phyloP scores from a whole-genome alignment of 2,797 vertebrate genomes.

The Pipistrellus pipistrellus region DNA sequence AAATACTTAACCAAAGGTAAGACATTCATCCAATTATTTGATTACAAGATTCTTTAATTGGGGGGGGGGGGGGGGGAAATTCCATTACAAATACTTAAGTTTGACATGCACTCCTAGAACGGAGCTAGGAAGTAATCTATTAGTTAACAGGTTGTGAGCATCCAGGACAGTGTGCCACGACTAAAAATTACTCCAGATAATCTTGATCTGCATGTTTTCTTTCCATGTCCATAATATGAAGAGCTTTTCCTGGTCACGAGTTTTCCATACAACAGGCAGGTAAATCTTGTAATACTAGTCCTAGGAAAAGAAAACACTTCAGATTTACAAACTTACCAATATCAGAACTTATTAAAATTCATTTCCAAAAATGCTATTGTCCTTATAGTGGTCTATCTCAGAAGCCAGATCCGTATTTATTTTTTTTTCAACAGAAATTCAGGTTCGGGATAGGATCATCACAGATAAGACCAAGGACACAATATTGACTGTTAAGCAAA shows the following conservation, averaged over 20 bases:
- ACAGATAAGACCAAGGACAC: constrained; percentile 79
- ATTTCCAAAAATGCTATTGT: background rate
- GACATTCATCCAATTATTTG: background rate
- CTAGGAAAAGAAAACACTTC: constrained; percentile 69
- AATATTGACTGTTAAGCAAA: background rate
- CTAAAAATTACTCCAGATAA: background rate
- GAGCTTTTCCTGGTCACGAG: constrained; percentile 13
- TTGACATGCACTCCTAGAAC: background rate
- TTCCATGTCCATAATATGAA: constrained; percentile 17
- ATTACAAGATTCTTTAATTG: background rate
- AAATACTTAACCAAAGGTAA: background rate
- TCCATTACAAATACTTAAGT: background rate
- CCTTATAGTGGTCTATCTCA: constrained; percentile 82
- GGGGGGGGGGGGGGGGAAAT: background rate
- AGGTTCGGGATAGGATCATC: constrained; percentile 90
- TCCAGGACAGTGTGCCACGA: background rate
- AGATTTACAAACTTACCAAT: constrained; percentile 10
- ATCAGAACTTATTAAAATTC: background rate
- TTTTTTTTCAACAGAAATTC: constrained; percentile 87
- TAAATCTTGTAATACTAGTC: background rate
- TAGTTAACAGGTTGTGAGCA: background rate
- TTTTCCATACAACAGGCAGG: background rate
- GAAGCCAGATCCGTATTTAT: constrained; percentile 87
- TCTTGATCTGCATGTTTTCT: constrained; percentile 12
- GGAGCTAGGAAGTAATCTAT: background rate